phyloP scores from a whole-genome alignment of 2,888 invertebrate genomes.

The Cheiracanthium punctorium region DNA sequence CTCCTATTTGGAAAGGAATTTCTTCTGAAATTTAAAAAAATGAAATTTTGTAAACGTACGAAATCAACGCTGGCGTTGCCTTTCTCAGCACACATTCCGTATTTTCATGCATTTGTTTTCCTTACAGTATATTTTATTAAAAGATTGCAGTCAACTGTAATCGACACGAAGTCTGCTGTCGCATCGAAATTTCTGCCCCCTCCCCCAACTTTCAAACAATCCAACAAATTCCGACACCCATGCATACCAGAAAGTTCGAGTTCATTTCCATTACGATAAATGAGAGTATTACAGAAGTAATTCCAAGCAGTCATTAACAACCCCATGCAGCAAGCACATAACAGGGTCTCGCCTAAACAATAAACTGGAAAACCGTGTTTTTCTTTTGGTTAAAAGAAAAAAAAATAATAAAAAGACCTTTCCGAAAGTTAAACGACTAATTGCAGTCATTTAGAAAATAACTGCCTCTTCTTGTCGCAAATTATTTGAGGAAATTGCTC shows the following conservation, averaged over 20 bases:
- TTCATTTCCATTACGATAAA: not conserved
- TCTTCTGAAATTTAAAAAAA: no score
- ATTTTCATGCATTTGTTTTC: no score
- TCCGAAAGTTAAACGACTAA: not conserved
- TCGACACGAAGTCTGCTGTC: no score
- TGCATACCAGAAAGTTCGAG: constrained; percentile 27
- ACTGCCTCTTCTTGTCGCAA: not conserved
- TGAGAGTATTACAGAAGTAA: not conserved
- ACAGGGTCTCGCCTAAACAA: not conserved
- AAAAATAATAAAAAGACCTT: no score
- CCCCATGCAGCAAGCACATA: not conserved
- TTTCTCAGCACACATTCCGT: no score
- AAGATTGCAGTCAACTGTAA: no score
- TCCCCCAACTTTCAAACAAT: not conserved
- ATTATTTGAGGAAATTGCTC: not conserved
- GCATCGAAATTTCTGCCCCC: no score
- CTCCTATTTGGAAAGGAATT: no score
- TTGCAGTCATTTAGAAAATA: not conserved
- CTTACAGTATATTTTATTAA: no score
- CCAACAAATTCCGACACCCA: not conserved
- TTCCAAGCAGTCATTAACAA: not conserved
- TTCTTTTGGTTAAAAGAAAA: not conserved
- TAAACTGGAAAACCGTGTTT: not conserved
- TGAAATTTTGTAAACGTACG: no score
- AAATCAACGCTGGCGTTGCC: no score